phyloP scores from a whole-genome alignment of 2,888 invertebrate species.

The Acronicta alni region DNA sequence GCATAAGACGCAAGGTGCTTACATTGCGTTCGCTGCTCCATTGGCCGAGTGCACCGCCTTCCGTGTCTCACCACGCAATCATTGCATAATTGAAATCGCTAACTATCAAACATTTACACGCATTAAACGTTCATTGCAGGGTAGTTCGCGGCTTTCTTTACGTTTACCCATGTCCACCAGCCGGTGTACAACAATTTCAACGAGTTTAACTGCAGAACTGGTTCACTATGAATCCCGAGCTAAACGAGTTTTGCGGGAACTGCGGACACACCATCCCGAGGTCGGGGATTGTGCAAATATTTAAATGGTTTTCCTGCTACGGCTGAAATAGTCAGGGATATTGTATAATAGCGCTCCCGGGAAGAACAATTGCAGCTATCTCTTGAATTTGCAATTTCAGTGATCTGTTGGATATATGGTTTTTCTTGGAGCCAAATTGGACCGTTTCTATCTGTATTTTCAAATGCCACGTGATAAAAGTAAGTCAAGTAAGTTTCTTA shows the following conservation, averaged over 20 bases:
- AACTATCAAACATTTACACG: slow-evolving; percentile 53
- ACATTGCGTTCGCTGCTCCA: slow-evolving; percentile 80
- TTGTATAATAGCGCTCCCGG: slow-evolving; percentile 52
- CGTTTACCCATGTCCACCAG: slow-evolving; percentile 12
- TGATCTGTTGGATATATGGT: slow-evolving; percentile 18
- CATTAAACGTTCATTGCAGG: slow-evolving; percentile 60
- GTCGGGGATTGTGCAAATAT: slow-evolving; percentile 83
- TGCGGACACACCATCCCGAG: slow-evolving; percentile 73
- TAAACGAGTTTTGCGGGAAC: slow-evolving; percentile 82
- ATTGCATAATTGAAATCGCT: slow-evolving; percentile 72
- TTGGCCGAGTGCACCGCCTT: slow-evolving; percentile 85
- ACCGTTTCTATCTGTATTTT: slow-evolving; percentile 7
- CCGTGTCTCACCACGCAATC: slow-evolving; percentile 82
- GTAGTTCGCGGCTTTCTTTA: slow-evolving; percentile 21
- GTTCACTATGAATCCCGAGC: slow-evolving; percentile 62
- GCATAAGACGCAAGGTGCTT: slow-evolving; percentile 67
- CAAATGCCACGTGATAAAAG: slow-evolving; percentile 25
- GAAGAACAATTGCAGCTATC: slow-evolving; percentile 16
- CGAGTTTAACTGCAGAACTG: slow-evolving; percentile 40
- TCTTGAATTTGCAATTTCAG: slow-evolving; percentile 19
- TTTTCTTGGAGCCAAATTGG: slow-evolving; percentile 1
- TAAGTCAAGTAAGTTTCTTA: slow-evolving; percentile 19
- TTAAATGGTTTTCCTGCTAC: slow-evolving; percentile 79
- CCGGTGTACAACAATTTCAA: slow-evolving; percentile 54
- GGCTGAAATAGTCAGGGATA: slow-evolving; percentile 57